phyloP scores from a whole-genome alignment of 2,113 vertebrate species.

The Upupa epops region DNA sequence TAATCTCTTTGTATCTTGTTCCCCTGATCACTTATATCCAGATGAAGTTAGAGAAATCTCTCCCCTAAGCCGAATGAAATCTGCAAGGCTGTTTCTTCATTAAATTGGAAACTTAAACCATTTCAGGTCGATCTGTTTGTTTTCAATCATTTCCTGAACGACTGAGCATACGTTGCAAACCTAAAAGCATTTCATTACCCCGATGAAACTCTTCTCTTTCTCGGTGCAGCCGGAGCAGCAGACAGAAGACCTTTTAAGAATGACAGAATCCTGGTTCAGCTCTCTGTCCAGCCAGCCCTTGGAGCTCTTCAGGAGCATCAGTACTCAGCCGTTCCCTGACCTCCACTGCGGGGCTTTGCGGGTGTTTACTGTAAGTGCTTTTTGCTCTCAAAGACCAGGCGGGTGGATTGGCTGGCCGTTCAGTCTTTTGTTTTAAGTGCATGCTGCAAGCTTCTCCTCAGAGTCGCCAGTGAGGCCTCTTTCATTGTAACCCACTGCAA shows the following conservation, averaged over 20 bases:
- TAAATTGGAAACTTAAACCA: neutral
- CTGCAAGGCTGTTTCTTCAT: neutral
- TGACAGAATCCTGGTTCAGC: conserved; percentile 91
- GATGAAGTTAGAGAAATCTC: neutral
- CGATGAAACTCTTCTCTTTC: neutral
- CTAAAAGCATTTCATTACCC: neutral
- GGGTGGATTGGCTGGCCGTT: neutral
- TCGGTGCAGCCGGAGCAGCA: conserved; percentile 84
- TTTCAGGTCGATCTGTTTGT: neutral
- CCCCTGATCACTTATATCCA: too few relatives aligned
- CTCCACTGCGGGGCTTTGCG: conserved; percentile 86
- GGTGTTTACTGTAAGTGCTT: conserved; percentile 87
- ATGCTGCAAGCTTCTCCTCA: too few relatives aligned
- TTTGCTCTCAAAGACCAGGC: neutral
- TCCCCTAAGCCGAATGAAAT: neutral
- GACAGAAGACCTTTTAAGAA: conserved; percentile 90
- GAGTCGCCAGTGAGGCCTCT: neutral
- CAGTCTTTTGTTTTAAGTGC: neutral
- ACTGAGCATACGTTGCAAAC: neutral
- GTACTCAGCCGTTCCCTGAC: conserved; percentile 92
- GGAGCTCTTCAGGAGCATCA: conserved; percentile 88
- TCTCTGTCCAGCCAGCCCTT: conserved; percentile 84
- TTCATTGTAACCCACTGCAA: neutral
- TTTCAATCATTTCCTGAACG: neutral
- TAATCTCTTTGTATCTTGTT: too few relatives aligned